Evolutionary conservation across 2,113 vertebrate genomes (phyloP), one percentile per base, ranked within the genome.

Genomic region (Gobio gobio): DNA sequence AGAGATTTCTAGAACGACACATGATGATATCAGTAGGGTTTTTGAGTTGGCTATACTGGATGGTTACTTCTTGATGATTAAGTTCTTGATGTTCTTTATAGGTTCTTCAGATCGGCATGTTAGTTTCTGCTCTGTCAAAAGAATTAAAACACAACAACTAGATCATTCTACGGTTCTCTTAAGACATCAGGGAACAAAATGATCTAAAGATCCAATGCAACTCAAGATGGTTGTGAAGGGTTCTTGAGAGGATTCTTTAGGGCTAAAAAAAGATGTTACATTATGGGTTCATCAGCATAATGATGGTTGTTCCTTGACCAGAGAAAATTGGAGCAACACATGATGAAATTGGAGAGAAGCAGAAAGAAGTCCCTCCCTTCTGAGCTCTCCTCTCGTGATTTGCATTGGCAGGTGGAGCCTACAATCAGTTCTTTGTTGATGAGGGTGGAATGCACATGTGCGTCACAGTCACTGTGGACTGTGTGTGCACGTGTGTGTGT

Each of bases 381-480:
- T 92, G 91, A 90, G 87, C 90, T 91, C 82, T 88, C 86, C 76
- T 88, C 82, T 83, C 54, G 84, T 89, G 90, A 90, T 92, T 90
- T 90, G 91, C 83, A 86, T 92, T 86, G 86, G 89, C 92, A 94
- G 93, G 93, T 94, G 91, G 92, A 91, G 92, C 87, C 84, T 91
- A 93, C 93, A 94, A 92, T 92, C 89, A 90, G 87, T 88, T 92
- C 92, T 94, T 93, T 94, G 92, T 94, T 90, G 90, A 87, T 85
- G 89, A 89, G 89, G 79, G 89, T 89, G 89, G 88, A 92, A 88
- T 80, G 86, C 91, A 91, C 92, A 92, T 93, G 91, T 93, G 91
- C 90, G 88, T 88, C 91, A 89, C 85, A 89, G 89, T 90, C 87
- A 88, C 36, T 43, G 68, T 43, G 68, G 1, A 10, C 82, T 22